Percentiles rank a stretch among this genome's conserved stretches.
Conservation (phyloP, 2,113 vertebrate genomes). For the Procavia capensis region DNA sequence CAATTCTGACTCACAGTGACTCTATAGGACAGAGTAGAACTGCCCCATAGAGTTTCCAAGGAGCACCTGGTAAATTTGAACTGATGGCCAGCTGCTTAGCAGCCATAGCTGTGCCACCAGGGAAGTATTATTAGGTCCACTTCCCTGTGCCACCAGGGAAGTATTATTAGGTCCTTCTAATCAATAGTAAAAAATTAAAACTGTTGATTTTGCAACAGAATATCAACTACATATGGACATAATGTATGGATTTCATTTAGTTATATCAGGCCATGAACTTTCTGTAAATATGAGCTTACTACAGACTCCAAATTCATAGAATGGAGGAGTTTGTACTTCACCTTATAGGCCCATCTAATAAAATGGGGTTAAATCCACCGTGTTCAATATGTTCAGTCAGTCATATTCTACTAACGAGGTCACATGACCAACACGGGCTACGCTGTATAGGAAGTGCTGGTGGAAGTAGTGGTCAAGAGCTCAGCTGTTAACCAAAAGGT, state of each 20-base stretch:
- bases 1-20: no score
- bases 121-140: no score
- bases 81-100: no score
- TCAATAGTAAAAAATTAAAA: conserved; percentile 46
- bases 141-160: no score
- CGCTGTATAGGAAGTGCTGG: no score
- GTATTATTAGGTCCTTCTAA: not conserved
- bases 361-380: not conserved
- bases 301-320: not conserved
- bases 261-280: not conserved
- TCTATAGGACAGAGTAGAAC: no score
- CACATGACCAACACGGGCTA: not conserved
- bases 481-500: no score
- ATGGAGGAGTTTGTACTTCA: not conserved
- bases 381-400: not conserved
- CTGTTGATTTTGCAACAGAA: not conserved
- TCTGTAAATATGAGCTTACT: conserved; percentile 1
- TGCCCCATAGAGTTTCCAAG: no score
- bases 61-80: no score
- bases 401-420: not conserved
- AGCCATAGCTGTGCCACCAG: no score
- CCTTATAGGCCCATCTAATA: not conserved
- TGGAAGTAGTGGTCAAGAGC: no score
- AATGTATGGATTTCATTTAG: not conserved
- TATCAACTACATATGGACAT: not conserved